Evolutionary conservation across 2,888 invertebrate species (phyloP).

Genomic region (Metalampra italica): DNA sequence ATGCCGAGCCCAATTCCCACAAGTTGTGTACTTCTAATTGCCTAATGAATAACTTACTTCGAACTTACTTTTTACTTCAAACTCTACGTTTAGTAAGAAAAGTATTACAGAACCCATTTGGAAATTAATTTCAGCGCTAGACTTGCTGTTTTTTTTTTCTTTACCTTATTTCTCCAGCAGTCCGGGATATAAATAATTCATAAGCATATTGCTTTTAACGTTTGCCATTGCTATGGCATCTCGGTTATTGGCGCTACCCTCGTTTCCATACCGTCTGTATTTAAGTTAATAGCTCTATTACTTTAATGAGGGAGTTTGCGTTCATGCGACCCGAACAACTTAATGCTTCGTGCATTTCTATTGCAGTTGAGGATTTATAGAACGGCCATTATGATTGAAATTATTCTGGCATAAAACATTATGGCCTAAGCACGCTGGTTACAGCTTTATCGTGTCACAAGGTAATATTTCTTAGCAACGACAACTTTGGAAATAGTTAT

Average conservation of each 20-base stretch:
- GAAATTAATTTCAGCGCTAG: slow-evolving; percentile 3
- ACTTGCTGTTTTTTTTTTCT: neutral
- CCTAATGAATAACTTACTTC: slow-evolving; percentile 31
- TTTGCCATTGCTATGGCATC: slow-evolving; percentile 36
- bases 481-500: neutral
- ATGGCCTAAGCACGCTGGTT: neutral
- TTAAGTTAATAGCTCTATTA: slow-evolving; percentile 63
- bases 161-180: slow-evolving; percentile 10
- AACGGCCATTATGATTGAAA: slow-evolving; percentile 8
- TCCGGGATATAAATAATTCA: slow-evolving; percentile 39
- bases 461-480: slow-evolving; percentile 3
- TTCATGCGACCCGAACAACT: slow-evolving; percentile 36
- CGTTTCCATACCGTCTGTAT: slow-evolving; percentile 31
- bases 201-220: slow-evolving; percentile 33
- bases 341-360: slow-evolving; percentile 23
- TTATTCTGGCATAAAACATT: slow-evolving; percentile 6
- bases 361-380: slow-evolving; percentile 9
- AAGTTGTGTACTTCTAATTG: slow-evolving; percentile 39
- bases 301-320: slow-evolving; percentile 42
- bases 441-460: slow-evolving; percentile 3
- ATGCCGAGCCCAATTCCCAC: slow-evolving; percentile 30
- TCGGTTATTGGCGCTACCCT: slow-evolving; percentile 35
- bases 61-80: neutral
- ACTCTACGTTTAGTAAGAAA: neutral
- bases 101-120: neutral